Evolutionary conservation across 2,797 vertebrate species (phyloP).

Genomic region (Macropus fuliginosus): DNA sequence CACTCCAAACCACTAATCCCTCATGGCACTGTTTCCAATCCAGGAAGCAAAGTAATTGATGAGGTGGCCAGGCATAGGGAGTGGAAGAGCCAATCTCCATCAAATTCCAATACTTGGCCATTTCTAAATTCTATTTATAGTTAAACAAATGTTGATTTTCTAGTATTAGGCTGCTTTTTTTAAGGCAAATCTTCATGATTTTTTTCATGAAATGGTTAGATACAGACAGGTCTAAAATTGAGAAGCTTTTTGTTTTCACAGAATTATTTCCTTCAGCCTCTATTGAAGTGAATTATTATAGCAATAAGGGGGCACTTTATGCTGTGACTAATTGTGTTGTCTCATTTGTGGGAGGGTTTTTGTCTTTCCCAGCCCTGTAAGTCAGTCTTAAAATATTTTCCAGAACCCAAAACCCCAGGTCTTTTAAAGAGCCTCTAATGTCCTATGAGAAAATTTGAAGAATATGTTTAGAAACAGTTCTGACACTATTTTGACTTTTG

Average conservation of each 20-base stretch:
- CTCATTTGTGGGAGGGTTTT: not conserved
- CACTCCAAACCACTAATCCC: not conserved
- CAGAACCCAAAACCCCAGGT: not conserved
- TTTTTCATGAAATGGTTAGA: not conserved
- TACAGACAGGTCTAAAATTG: not conserved
- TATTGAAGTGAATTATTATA: not conserved
- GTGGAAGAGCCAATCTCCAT: not conserved
- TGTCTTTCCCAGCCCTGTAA: not conserved
- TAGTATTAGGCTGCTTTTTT: not conserved
- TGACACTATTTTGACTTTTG: not conserved
- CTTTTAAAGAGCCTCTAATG: not conserved
- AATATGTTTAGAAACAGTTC: not conserved
- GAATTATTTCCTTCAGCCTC: not conserved
- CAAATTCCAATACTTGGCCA: not conserved
- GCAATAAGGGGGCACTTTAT: not conserved
- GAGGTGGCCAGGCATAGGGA: not conserved
- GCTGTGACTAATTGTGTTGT: not conserved
- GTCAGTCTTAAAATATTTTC: not conserved
- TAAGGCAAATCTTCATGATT: not conserved
- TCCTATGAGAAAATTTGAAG: not conserved
- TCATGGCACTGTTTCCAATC: not conserved
- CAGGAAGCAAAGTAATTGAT: not conserved
- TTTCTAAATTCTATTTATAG: not conserved
- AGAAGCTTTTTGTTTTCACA: not conserved
- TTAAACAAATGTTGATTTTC: not conserved